Evolutionary conservation across 2,113 vertebrate species (phyloP).

Genomic region (Cepphus grylle): DNA sequence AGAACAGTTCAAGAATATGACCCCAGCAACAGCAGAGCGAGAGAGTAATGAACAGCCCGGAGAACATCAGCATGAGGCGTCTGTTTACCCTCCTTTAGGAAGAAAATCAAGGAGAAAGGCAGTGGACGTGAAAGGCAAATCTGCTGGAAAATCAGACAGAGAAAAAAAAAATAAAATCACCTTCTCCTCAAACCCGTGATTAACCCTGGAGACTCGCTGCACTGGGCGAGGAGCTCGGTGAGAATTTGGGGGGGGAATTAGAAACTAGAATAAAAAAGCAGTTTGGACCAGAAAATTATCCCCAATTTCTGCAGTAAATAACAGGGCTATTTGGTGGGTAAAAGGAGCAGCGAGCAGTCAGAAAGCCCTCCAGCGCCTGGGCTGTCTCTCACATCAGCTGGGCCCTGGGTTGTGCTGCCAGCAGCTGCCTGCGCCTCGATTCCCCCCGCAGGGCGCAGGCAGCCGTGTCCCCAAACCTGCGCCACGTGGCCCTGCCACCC

Average conservation of each 20-base stretch:
- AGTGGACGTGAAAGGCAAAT: conserved; percentile 23
- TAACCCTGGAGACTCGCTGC: not conserved
- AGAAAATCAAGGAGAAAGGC: conserved; percentile 28
- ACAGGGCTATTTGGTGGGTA: not conserved
- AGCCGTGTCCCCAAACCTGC: not conserved
- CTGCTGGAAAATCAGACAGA: not conserved
- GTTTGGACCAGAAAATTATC: not conserved
- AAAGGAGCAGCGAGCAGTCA: not conserved
- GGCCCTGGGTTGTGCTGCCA: not conserved
- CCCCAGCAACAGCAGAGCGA: not conserved
- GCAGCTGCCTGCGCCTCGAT: not conserved
- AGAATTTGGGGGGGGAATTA: not conserved
- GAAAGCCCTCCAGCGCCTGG: not conserved
- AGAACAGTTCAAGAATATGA: conserved; percentile 1
- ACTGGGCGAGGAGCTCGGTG: fast-evolving
- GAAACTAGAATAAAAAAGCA: not conserved
- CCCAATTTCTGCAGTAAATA: not conserved
- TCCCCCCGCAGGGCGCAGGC: fast-evolving
- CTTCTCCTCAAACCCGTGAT: not conserved
- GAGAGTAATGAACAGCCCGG: not conserved
- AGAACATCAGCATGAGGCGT: not conserved
- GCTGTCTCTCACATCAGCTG: not conserved
- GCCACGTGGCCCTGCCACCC: not conserved
- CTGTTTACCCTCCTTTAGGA: not conserved
- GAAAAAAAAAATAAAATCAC: not conserved